Conservation (phyloP, 2,888 invertebrate genomes). For the Halictus ligatus region DNA sequence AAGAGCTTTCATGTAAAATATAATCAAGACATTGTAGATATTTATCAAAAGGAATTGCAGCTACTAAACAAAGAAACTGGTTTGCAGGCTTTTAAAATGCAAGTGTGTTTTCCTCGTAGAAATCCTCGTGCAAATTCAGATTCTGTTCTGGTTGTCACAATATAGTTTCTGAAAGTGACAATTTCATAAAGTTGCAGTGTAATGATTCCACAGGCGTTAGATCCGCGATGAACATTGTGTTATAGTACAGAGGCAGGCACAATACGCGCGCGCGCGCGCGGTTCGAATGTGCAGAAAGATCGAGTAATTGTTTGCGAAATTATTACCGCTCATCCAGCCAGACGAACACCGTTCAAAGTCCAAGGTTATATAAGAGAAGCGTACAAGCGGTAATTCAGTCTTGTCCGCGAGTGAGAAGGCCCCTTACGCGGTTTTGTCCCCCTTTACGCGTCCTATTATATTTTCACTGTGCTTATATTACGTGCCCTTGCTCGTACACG, state of each 20-base stretch:
- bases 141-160: not conserved
- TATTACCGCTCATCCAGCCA: slow-evolving; percentile 46
- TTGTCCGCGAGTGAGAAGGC: slow-evolving; percentile 9
- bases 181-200: not conserved
- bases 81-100: not conserved
- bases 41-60: not conserved
- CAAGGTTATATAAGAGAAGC: slow-evolving; percentile 58
- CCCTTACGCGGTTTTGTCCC: slow-evolving; percentile 22
- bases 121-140: not conserved
- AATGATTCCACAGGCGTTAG: not conserved
- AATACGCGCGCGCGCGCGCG: not conserved
- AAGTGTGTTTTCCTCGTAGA: not conserved
- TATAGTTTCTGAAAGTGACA: not conserved
- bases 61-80: not conserved
- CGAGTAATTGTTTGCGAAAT: slow-evolving; percentile 64
- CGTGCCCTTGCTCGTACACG: not conserved
- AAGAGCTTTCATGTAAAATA: not conserved
- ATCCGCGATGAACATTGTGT: not conserved
- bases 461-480: not conserved
- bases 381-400: slow-evolving; percentile 31
- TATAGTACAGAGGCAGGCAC: not conserved
- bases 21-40: not conserved
- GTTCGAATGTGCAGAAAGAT: slow-evolving; percentile 35
- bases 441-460: slow-evolving; percentile 17
- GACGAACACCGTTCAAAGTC: slow-evolving; percentile 61